Evolutionary conservation across 2,113 vertebrate species (phyloP).

Genomic region (Mormyrus iriodes): DNA sequence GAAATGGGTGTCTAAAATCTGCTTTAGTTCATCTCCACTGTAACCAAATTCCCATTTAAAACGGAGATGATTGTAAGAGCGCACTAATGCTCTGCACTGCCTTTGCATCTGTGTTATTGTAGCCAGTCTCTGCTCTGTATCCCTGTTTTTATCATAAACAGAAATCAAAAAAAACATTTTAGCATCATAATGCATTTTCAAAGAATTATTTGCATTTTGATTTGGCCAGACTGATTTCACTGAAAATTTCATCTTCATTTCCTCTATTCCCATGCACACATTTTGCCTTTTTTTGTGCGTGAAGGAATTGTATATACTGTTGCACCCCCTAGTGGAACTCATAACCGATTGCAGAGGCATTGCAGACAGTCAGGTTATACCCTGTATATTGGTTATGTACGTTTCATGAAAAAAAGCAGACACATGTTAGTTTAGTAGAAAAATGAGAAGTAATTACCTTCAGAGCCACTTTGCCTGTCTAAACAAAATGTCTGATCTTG

Average conservation of each 20-base stretch:
- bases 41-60: not conserved
- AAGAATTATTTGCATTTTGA: not conserved
- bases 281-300: not conserved
- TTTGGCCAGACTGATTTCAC: not conserved
- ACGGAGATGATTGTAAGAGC: too few species aligned
- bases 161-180: not conserved
- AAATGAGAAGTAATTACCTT: not conserved
- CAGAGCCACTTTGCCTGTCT: not conserved
- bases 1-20: not conserved
- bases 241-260: not conserved
- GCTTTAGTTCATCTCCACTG: not conserved
- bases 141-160: not conserved
- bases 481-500: not conserved
- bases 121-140: not conserved
- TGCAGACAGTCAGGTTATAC: not conserved
- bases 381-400: not conserved
- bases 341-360: not conserved
- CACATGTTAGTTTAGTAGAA: not conserved
- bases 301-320: not conserved
- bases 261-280: not conserved
- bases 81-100: too few species aligned
- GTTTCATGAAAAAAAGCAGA: not conserved
- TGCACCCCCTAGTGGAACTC: not conserved
- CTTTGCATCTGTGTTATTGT: too few species aligned
- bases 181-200: not conserved